Conservation (phyloP, 1,140 invertebrate genomes). For the Eumeta japonica region DNA sequence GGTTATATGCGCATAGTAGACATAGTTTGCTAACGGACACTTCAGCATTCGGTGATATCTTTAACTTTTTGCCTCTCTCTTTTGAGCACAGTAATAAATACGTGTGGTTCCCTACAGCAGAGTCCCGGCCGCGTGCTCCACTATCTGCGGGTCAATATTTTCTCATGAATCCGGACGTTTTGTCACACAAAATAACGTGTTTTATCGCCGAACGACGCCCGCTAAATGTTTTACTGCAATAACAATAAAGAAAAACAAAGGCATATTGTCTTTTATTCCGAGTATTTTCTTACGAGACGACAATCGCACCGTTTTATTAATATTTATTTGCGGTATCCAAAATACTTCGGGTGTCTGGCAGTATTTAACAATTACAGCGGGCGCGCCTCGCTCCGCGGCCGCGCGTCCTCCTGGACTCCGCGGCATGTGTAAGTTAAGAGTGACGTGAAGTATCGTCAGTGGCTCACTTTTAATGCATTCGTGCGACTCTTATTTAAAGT, state of each 20-base stretch:
- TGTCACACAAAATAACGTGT: slow-evolving; percentile 57
- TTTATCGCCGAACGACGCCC: slow-evolving; percentile 38
- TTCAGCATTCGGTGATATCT: too few relatives aligned
- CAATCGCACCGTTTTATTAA: slow-evolving; percentile 46
- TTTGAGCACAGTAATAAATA: too few relatives aligned
- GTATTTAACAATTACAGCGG: slow-evolving; percentile 25
- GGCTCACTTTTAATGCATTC: too few relatives aligned
- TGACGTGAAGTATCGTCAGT: neutral
- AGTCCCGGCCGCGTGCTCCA: slow-evolving; percentile 39
- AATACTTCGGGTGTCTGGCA: slow-evolving; percentile 34
- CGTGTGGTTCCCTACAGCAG: slow-evolving; percentile 18
- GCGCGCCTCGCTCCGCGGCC: neutral
- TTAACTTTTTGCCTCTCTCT: too few relatives aligned
- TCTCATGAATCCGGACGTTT: slow-evolving; percentile 54
- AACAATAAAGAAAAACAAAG: slow-evolving; percentile 57
- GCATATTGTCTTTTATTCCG: slow-evolving; percentile 44
- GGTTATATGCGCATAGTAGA: too few relatives aligned
- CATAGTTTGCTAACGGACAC: too few relatives aligned
- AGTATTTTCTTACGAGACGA: slow-evolving; percentile 45
- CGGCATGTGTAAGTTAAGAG: too few relatives aligned
- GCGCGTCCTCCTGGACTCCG: too few relatives aligned
- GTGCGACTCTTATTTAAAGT: too few relatives aligned
- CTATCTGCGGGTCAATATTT: slow-evolving; percentile 55
- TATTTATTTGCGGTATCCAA: slow-evolving; percentile 40
- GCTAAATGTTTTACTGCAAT: slow-evolving; percentile 55